phyloP scores from a whole-genome alignment of 2,888 invertebrate genomes.

The Pristionchus exspectatus region DNA sequence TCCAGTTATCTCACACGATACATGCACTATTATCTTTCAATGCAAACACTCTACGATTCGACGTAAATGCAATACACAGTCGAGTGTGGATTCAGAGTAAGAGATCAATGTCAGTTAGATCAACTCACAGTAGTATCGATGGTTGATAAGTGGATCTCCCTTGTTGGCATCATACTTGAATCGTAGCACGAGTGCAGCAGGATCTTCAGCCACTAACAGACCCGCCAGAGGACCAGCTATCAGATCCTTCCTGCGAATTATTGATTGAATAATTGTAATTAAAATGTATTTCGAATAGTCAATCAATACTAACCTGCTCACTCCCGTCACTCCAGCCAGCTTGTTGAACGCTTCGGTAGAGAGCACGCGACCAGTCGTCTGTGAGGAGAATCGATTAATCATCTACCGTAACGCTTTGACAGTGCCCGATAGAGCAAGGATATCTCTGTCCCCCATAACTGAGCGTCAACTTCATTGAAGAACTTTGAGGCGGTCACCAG shows the following conservation, averaged over 20 bases:
- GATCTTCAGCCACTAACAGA: slow-evolving; percentile 10
- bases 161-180: slow-evolving; percentile 7
- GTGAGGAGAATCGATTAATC: background rate
- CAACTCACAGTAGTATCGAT: slow-evolving; percentile 15
- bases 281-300: too few relatives aligned
- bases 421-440: too few relatives aligned
- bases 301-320: background rate
- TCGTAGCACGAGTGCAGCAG: background rate
- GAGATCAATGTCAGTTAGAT: background rate
- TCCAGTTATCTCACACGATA: background rate
- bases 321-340: background rate
- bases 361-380: slow-evolving; percentile 26
- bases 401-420: too few relatives aligned
- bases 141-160: slow-evolving; percentile 43
- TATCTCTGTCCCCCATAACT: too few relatives aligned
- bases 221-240: slow-evolving; percentile 40
- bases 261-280: background rate
- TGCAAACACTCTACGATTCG: background rate
- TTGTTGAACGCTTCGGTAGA: slow-evolving; percentile 26
- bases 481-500: too few relatives aligned
- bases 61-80: background rate
- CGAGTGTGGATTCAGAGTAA: background rate
- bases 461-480: too few relatives aligned
- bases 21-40: slow-evolving; percentile 11
- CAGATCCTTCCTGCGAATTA: slow-evolving; percentile 9